These are phyloP conservation scores for Phrynocephalus vlangalii DNA, from an alignment of 2,797 vertebrate species.

Conservation along the genomic window DNA sequence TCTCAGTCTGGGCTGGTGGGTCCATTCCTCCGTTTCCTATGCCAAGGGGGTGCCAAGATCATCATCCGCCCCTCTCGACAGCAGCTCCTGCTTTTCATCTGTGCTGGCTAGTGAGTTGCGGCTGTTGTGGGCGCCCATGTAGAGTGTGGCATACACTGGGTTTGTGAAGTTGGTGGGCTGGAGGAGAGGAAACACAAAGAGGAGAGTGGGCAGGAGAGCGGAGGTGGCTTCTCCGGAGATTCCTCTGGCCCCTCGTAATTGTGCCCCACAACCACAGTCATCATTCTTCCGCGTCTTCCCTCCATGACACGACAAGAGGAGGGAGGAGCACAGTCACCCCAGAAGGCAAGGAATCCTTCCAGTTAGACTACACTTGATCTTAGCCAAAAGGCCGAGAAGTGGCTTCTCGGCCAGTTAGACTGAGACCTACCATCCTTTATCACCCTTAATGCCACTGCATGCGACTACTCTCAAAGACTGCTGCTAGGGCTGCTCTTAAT, in stretches of 20 bases:
- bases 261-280: not conserved
- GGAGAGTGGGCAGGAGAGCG: not conserved
- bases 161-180: constrained; percentile 99
- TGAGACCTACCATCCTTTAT: not conserved
- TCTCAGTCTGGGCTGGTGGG: constrained; percentile 36
- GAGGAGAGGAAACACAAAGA: constrained; percentile 12
- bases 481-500: not conserved
- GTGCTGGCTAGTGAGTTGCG: constrained; percentile 97
- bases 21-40: constrained; percentile 72
- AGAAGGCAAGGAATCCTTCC: not conserved
- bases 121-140: constrained; percentile 97
- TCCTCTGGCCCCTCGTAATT: no score
- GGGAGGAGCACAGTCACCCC: not conserved
- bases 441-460: not conserved
- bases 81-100: constrained; percentile 95
- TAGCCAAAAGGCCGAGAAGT: no score
- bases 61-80: constrained; percentile 88
- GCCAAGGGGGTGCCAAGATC: constrained; percentile 94
- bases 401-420: not conserved
- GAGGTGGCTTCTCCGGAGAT: not conserved
- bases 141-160: constrained; percentile 95
- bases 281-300: no score
- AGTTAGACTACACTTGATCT: not conserved
- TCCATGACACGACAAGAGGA: not conserved
- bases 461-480: not conserved